Percentiles rank a stretch among this genome's conserved stretches.
These are phyloP conservation scores for Eilema caniola DNA, from an alignment of 2,888 invertebrate species.

Conservation along the genomic window DNA sequence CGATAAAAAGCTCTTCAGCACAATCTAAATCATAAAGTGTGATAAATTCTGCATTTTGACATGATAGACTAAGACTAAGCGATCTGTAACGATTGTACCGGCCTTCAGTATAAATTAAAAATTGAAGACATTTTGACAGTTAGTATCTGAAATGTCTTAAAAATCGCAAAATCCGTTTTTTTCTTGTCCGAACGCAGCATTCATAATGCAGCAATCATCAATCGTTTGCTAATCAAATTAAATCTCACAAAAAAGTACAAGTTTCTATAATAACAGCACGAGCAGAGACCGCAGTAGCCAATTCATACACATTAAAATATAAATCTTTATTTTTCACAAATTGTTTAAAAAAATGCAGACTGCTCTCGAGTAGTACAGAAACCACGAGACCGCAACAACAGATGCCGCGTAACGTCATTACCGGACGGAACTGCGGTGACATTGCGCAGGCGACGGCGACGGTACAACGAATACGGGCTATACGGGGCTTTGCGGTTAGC, in stretches of 20 bases:
- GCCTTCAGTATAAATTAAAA: no score
- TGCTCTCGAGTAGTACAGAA: constrained; percentile 29
- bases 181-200: neutral
- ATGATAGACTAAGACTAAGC: no score
- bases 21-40: no score
- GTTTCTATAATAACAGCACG: neutral
- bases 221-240: neutral
- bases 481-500: constrained; percentile 40
- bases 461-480: constrained; percentile 25
- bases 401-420: constrained; percentile 66
- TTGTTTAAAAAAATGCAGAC: constrained; percentile 7
- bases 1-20: no score
- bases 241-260: no score
- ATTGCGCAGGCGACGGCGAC: constrained; percentile 42
- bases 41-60: no score
- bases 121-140: no score
- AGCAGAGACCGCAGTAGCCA: constrained; percentile 3
- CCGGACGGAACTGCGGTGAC: constrained; percentile 42
- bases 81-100: no score
- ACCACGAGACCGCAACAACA: constrained; percentile 61
- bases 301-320: constrained; percentile 11
- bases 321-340: constrained; percentile 2
- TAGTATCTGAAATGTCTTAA: neutral
- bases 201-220: neutral
- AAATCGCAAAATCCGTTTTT: neutral